Conservation (phyloP, 2,888 invertebrate species). For the Leptarthrus brevirostris region DNA sequence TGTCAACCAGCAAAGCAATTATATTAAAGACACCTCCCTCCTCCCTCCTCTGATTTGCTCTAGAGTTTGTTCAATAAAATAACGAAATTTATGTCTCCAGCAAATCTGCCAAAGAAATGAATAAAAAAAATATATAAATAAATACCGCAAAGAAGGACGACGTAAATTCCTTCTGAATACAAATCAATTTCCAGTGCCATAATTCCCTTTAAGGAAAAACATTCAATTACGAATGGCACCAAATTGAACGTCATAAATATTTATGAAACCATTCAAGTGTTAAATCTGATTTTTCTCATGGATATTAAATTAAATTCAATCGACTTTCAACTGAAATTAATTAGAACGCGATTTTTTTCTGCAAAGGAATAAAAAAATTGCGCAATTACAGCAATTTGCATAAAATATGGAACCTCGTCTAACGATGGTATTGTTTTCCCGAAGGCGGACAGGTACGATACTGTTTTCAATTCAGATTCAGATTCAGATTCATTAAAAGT, state of each 20-base stretch:
- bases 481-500: too few relatives aligned
- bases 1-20: too few relatives aligned
- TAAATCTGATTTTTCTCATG: slow-evolving; percentile 5
- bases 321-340: slow-evolving; percentile 3
- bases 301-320: slow-evolving; percentile 11
- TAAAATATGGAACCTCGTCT: not conserved
- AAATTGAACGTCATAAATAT: slow-evolving; percentile 1
- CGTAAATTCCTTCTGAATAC: not conserved
- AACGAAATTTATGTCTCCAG: too few relatives aligned
- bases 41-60: too few relatives aligned
- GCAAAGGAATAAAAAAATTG: not conserved
- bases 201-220: not conserved
- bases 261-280: not conserved
- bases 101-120: too few relatives aligned
- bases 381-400: slow-evolving; percentile 4
- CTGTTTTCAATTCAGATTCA: too few relatives aligned
- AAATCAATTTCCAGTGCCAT: not conserved
- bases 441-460: too few relatives aligned
- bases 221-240: not conserved
- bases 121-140: too few relatives aligned
- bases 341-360: not conserved
- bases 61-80: too few relatives aligned
- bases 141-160: not conserved
- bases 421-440: too few relatives aligned
- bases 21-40: too few relatives aligned